phyloP scores from a whole-genome alignment of 2,113 vertebrate genomes.

The Notarius quadriscutis region DNA sequence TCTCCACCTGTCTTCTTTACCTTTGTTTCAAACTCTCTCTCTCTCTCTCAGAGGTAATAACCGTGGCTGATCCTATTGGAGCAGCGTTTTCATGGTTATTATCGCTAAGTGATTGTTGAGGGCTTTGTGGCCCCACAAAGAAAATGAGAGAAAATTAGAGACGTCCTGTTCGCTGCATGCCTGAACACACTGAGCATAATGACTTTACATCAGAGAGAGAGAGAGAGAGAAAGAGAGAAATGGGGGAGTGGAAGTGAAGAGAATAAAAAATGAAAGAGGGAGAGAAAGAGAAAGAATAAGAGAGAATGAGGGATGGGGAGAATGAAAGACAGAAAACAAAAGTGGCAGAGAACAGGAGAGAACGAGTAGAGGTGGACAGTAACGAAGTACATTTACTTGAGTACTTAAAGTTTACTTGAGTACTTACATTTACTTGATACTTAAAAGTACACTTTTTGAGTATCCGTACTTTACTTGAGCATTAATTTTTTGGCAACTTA shows the following conservation, averaged over 20 bases:
- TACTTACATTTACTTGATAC: too few species aligned
- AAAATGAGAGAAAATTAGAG: slow-evolving; percentile 45
- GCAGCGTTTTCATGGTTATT: slow-evolving; percentile 52
- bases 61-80: slow-evolving; percentile 30
- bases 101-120: slow-evolving; percentile 51
- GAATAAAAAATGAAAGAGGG: too few species aligned
- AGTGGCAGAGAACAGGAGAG: neutral
- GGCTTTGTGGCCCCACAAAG: slow-evolving; percentile 41
- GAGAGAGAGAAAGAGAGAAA: neutral
- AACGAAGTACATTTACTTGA: too few species aligned
- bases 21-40: slow-evolving; percentile 7
- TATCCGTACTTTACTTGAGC: too few species aligned
- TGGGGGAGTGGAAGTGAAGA: neutral
- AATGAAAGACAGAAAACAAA: neutral
- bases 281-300: neutral
- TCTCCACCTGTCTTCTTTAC: slow-evolving; percentile 17
- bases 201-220: neutral
- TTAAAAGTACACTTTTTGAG: too few species aligned
- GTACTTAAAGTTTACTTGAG: too few species aligned
- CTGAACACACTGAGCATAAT: slow-evolving; percentile 35
- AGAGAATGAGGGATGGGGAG: neutral
- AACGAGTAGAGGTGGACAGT: neutral
- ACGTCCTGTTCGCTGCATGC: slow-evolving; percentile 36
- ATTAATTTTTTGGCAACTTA: too few species aligned
- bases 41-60: slow-evolving; percentile 14